Evolutionary conservation across 2,113 vertebrate species (phyloP), one percentile per base, ranked within the genome.

Genomic region (Passer montanus): DNA sequence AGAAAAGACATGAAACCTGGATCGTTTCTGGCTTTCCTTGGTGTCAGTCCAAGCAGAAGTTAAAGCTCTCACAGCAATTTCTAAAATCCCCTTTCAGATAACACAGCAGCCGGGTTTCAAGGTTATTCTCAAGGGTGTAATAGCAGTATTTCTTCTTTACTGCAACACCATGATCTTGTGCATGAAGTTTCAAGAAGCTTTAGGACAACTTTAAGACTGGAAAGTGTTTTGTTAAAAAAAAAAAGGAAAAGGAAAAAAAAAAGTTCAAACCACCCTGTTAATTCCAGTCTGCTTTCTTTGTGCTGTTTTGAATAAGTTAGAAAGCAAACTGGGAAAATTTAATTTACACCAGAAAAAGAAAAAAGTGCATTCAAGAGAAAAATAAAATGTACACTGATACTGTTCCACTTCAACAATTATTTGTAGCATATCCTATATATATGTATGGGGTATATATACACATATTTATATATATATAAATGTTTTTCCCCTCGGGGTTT

Each of bases 251-350:
- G 0, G 3, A 47, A 21, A 30, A 35, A 21, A 41, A 24, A 28
- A 20, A 46, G 11, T 30, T 15, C 33, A 80, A 92, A 63, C 50
- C 68, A 80, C 63, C 15, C 88, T 83, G 67, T 76, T 94, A 93
- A 93, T 91, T 93, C 87, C 83, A 63, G 63, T n/a, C 89, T 90
- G 72, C 75, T 86, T 67, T 56, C 75, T 95, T 94, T 78, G 90
- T 93, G 90, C 83, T 96, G 58, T 70, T 95, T 94, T 77, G 85
- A 96, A 86, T 93, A 90, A 96, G 72, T 64, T 90, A 83, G 90
- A 95, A 96, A 94, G 92, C 85, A 95, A 97, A 96, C 75, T 84
- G 79, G 93, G 90, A 95, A 96, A 96, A 95, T 93, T 90, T 83
- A 95, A 95, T 97, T 96, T 95, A 96, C 93, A 91, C 89, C 73